These are phyloP conservation scores for Macquaria ambigua DNA, from an alignment of 2,113 vertebrate genomes.

Conservation along the genomic window DNA sequence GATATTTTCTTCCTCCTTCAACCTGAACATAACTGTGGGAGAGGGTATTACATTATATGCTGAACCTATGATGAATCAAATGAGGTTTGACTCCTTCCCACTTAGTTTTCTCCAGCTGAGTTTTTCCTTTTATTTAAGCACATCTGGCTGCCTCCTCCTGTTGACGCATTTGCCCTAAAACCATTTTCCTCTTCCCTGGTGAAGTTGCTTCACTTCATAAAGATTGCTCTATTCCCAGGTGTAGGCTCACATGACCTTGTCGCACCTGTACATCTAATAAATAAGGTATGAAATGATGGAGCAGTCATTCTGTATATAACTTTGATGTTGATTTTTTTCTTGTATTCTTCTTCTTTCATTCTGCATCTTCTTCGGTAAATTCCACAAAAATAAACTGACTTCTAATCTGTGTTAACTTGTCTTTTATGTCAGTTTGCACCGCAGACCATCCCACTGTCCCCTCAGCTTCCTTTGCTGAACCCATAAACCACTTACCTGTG, in stretches of 20 bases:
- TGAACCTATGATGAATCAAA: constrained; percentile 38
- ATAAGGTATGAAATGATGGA: constrained; percentile 4
- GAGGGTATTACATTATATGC: not conserved
- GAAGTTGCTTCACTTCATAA: constrained; percentile 34
- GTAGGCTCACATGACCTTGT: constrained; percentile 9
- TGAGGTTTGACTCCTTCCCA: constrained; percentile 29
- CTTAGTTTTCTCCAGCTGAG: constrained; percentile 19
- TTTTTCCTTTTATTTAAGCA: constrained; percentile 19
- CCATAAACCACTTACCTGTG: constrained; percentile 87
- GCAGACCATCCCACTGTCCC: not conserved
- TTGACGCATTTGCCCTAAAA: constrained; percentile 35
- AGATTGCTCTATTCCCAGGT: constrained; percentile 3
- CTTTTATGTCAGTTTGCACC: constrained; percentile 17
- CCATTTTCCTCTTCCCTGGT: constrained; percentile 11
- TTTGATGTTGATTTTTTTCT: not conserved
- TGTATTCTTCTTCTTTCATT: not conserved
- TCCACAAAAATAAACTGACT: not conserved
- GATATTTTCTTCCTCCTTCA: not conserved
- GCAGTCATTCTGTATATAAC: not conserved
- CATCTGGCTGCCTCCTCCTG: constrained; percentile 50
- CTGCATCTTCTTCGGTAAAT: not conserved
- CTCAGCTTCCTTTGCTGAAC: not conserved
- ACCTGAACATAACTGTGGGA: constrained; percentile 21
- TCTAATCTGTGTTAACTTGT: not conserved
- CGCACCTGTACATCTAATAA: not conserved